These are phyloP conservation scores for Cynaeus angustus DNA, from an alignment of 2,888 invertebrate genomes.

Conservation along the genomic window DNA sequence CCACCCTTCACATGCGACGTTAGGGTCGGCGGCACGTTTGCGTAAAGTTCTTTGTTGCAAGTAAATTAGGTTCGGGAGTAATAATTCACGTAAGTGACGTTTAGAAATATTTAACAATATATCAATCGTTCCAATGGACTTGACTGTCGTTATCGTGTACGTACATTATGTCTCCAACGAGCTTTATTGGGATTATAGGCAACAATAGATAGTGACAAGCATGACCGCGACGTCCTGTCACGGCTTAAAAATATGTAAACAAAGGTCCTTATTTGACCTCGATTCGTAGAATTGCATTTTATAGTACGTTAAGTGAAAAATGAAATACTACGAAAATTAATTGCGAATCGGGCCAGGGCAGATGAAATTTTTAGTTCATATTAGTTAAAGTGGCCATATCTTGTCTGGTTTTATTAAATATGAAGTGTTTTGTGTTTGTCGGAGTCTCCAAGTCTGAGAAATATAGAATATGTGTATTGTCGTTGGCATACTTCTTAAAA, in stretches of 20 bases:
- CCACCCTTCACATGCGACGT: constrained; percentile 23
- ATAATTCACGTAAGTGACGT: constrained; percentile 50
- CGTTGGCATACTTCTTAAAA: constrained; percentile 41
- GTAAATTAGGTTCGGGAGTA: constrained; percentile 44
- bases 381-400: constrained; percentile 43
- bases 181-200: constrained; percentile 53
- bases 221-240: constrained; percentile 49
- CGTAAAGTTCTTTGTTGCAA: constrained; percentile 36
- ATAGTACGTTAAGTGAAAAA: constrained; percentile 31
- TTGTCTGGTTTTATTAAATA: constrained; percentile 44
- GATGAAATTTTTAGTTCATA: constrained; percentile 43
- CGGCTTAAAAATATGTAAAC: constrained; percentile 49
- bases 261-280: constrained; percentile 28
- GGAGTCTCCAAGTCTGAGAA: constrained; percentile 36
- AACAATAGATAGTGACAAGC: constrained; percentile 52
- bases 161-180: constrained; percentile 50
- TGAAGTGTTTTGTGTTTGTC: constrained; percentile 40
- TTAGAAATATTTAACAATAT: constrained; percentile 51
- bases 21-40: constrained; percentile 24
- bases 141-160: constrained; percentile 36
- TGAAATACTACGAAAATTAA: constrained; percentile 30
- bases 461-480: constrained; percentile 38
- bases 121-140: constrained; percentile 50
- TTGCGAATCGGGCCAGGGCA: constrained; percentile 36
- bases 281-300: constrained; percentile 20